Conservation (phyloP, 2,797 vertebrate genomes). For the Hirundo rustica region DNA sequence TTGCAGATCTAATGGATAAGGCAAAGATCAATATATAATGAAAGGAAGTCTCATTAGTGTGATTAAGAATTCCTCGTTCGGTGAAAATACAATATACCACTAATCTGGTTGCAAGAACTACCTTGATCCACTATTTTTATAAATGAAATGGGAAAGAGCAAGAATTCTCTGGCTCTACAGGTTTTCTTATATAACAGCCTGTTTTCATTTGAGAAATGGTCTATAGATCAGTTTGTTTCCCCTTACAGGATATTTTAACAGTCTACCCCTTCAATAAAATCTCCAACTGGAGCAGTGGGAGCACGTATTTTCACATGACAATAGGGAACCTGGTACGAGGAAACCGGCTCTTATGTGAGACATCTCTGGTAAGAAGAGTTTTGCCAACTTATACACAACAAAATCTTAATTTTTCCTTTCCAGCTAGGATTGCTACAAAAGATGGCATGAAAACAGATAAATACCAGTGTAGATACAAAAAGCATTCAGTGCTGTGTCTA, state of each 20-base stretch:
- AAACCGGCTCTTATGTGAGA: slow-evolving; percentile 93
- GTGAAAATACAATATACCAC: neutral
- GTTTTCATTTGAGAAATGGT: neutral
- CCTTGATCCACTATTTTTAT: neutral
- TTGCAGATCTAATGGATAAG: neutral
- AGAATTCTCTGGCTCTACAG: neutral
- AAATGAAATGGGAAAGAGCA: neutral
- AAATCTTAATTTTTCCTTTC: neutral
- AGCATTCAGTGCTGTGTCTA: neutral
- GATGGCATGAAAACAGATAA: neutral
- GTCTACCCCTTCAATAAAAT: slow-evolving; percentile 91
- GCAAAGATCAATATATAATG: neutral
- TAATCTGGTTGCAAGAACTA: neutral
- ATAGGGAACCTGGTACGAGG: slow-evolving; percentile 88
- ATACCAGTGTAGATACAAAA: neutral
- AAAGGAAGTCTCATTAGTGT: neutral
- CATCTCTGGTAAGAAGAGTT: slow-evolving; percentile 88
- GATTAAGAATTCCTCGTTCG: neutral
- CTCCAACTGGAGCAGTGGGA: slow-evolving; percentile 96
- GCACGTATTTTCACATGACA: slow-evolving; percentile 97
- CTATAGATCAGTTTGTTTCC: neutral
- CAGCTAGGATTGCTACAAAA: neutral
- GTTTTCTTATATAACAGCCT: neutral
- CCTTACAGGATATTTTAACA: slow-evolving; percentile 84
- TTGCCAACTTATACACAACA: neutral